Evolutionary conservation across 2,113 vertebrate species (phyloP).

Genomic region (Stigmatopora argus): DNA sequence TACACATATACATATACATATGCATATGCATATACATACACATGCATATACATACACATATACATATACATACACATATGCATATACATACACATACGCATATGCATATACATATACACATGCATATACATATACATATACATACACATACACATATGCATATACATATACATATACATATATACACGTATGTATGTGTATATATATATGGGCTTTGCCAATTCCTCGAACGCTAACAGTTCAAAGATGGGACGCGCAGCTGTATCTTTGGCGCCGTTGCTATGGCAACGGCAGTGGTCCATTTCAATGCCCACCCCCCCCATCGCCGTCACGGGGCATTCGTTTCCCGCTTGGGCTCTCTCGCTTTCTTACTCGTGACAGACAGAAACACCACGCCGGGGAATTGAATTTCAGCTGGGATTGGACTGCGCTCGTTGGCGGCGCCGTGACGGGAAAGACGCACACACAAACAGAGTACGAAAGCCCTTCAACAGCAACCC

Average conservation of each 20-base stretch:
- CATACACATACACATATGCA: no score
- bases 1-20: no score
- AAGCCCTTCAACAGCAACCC: constrained; percentile 19
- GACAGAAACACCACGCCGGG: constrained; percentile 57
- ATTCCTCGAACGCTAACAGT: no score
- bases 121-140: no score
- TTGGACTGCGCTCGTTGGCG: constrained; percentile 35
- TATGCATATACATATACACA: no score
- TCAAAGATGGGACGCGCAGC: constrained; percentile 32
- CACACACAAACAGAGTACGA: constrained; percentile 14
- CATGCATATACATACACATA: no score
- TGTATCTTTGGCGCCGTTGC: constrained; percentile 62
- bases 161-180: no score
- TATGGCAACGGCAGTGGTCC: constrained; percentile 70
- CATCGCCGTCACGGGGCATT: constrained; percentile 48
- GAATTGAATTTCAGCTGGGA: constrained; percentile 63
- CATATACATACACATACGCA: no score
- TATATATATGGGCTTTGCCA: no score
- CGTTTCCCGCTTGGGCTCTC: constrained; percentile 23
- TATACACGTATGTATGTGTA: no score
- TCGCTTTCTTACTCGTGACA: constrained; percentile 37
- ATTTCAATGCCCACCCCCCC: constrained; percentile 57
- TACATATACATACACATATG: no score
- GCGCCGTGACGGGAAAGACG: constrained; percentile 35
- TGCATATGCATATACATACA: no score